Evolutionary conservation across 1,140 invertebrate species (phyloP).

Genomic region (Pissodes strobi): DNA sequence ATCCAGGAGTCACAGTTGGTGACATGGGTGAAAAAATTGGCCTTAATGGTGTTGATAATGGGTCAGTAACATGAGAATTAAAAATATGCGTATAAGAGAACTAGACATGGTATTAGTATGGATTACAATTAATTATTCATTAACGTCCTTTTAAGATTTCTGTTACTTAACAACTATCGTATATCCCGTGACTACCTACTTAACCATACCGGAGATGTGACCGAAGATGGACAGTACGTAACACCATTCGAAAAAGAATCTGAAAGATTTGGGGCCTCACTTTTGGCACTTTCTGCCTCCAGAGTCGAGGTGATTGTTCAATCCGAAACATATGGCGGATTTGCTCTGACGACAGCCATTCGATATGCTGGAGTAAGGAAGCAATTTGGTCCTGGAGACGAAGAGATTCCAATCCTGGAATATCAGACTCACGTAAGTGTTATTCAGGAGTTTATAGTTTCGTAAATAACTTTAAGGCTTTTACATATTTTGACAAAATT

Average conservation of each 20-base stretch:
- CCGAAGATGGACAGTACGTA: slow-evolving; percentile 79
- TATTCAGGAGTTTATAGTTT: slow-evolving; percentile 11
- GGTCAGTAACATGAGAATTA: slow-evolving; percentile 60
- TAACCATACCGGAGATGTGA: slow-evolving; percentile 87
- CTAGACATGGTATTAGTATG: no score
- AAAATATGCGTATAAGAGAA: no score
- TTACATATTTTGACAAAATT: no score
- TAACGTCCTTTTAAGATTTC: slow-evolving; percentile 63
- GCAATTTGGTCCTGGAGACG: slow-evolving; percentile 80
- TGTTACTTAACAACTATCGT: slow-evolving; percentile 83
- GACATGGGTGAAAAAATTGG: slow-evolving; percentile 90
- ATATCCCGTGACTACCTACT: slow-evolving; percentile 83
- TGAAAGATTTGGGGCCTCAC: slow-evolving; percentile 76
- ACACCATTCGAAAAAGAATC: slow-evolving; percentile 74
- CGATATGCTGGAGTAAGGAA: slow-evolving; percentile 86
- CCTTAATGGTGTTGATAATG: slow-evolving; percentile 88
- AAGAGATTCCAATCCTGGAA: slow-evolving; percentile 85
- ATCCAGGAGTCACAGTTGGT: slow-evolving; percentile 70
- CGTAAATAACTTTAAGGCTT: no score
- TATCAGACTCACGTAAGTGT: slow-evolving; percentile 79
- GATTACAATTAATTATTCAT: no score
- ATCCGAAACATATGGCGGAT: slow-evolving; percentile 69
- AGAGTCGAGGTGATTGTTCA: slow-evolving; percentile 75
- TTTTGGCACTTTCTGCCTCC: slow-evolving; percentile 85
- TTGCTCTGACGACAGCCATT: slow-evolving; percentile 81